These are phyloP conservation scores for Acrocera orbiculus DNA, from an alignment of 2,888 invertebrate species.

Conservation along the genomic window DNA sequence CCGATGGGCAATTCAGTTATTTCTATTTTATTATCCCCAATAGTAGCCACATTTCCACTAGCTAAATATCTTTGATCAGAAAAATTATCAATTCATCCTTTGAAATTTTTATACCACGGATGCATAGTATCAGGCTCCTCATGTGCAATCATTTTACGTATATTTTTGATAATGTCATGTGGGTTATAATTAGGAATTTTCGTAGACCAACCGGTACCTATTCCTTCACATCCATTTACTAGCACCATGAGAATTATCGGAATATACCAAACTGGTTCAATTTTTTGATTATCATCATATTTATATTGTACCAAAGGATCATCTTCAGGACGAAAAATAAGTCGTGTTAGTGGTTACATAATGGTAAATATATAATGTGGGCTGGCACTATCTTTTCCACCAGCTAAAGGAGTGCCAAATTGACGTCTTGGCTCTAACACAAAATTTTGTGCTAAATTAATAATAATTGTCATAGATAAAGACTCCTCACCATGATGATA, in stretches of 20 bases:
- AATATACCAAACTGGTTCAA: slow-evolving; percentile 87
- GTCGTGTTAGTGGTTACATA: slow-evolving; percentile 63
- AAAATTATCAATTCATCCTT: slow-evolving; percentile 56
- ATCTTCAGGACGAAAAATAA: slow-evolving; percentile 76
- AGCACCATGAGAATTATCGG: slow-evolving; percentile 94
- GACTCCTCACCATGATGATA: slow-evolving; percentile 98
- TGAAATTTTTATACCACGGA: slow-evolving; percentile 88
- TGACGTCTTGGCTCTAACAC: slow-evolving; percentile 92
- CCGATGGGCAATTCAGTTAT: slow-evolving; percentile 92
- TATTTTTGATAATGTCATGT: slow-evolving; percentile 67
- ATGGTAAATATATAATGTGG: slow-evolving; percentile 96
- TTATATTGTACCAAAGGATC: slow-evolving; percentile 74
- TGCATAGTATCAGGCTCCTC: slow-evolving; percentile 61
- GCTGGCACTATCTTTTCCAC: slow-evolving; percentile 95
- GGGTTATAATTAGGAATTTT: slow-evolving; percentile 95
- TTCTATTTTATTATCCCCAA: slow-evolving; percentile 68
- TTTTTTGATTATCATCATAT: slow-evolving; percentile 85
- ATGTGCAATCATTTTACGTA: slow-evolving; percentile 64
- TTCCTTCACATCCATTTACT: slow-evolving; percentile 94
- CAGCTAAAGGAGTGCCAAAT: slow-evolving; percentile 80
- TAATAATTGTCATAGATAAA: slow-evolving; percentile 84
- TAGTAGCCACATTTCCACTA: slow-evolving; percentile 69
- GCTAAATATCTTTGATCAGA: slow-evolving; percentile 55
- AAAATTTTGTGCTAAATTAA: slow-evolving; percentile 94
- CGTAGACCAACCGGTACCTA: slow-evolving; percentile 97